Evolutionary conservation across 1,140 invertebrate genomes (phyloP), one percentile per base, ranked within the genome.

Genomic region (Nasonia longicornis): DNA sequence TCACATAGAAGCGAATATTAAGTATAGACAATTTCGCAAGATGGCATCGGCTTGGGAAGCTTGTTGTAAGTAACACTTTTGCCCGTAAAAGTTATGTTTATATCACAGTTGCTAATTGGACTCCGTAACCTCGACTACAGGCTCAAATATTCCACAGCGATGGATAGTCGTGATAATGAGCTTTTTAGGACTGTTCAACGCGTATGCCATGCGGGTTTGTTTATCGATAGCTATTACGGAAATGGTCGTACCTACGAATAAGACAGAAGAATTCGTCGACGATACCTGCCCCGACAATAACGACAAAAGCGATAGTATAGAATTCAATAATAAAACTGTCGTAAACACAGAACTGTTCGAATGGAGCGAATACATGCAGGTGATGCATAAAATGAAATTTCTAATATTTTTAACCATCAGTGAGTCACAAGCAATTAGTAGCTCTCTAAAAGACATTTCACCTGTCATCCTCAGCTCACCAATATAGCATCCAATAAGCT

Each of bases 91-190:
- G 10, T 26, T 22, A 31, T 63, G 0, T 63, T 4, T 63, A 63
- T n/a, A 20, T 63, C n/a, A n/a, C 8, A 67, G 29, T 31, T 26
- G 26, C 26, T 29, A 22, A 12, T 20, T 42, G 1, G 38, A 42
- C 8, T 3, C 16, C 48, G 6, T 20, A 67, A n/a, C 1, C 63
- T 64, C 4, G 8, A 31, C 31, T 74, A 16, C 29, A 71, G 77
- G 67, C 8, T 42, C 42, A 11, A 12, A 14, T n/a, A 38, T 79
- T 22, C 31, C 78, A n/a, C 95, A 95, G 87, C 87, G 95, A 90
- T 95, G 94, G 91, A 92, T 96, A 69, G 92, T 96, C 85, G 94
- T 95, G 1, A 89, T 97, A 16, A 95, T 97, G 94, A 96, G 95
- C 38, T 97, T 97, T 87, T 88, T 96, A 82, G 96, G 95, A n/a